Percentiles rank a stretch among this genome's conserved stretches.
Conservation (phyloP, 1,140 invertebrate genomes). For the Saccostrea glomerata region DNA sequence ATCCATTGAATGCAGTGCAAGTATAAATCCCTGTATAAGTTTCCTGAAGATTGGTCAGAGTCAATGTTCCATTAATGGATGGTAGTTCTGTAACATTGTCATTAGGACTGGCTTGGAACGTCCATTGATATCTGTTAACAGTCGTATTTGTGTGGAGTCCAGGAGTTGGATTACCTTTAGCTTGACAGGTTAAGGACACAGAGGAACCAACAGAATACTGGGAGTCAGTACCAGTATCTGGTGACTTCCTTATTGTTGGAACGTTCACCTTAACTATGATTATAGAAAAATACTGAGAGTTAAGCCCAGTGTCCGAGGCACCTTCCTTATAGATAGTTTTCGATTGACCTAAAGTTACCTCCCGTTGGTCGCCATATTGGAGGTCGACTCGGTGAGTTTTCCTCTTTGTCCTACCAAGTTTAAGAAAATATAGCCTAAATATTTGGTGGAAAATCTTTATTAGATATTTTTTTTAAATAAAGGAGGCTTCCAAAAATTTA, state of each 20-base stretch:
- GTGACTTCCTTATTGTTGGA: not conserved
- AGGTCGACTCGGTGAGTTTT: too few species aligned
- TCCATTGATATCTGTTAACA: constrained; percentile 13
- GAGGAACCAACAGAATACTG: not conserved
- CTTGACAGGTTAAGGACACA: not conserved
- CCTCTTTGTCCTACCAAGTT: too few species aligned
- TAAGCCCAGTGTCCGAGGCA: too few species aligned
- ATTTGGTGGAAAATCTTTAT: too few species aligned
- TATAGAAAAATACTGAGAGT: not conserved
- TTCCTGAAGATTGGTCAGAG: not conserved
- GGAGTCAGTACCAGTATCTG: not conserved
- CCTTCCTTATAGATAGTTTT: too few species aligned
- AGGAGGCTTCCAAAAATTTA: too few species aligned
- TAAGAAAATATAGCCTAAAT: too few species aligned
- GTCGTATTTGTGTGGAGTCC: not conserved
- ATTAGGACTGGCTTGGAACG: not conserved
- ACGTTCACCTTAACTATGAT: not conserved
- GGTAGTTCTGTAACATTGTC: not conserved
- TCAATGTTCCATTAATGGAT: not conserved
- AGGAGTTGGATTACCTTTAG: constrained; percentile 13
- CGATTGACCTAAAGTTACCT: too few species aligned
- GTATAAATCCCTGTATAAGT: not conserved
- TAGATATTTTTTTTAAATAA: too few species aligned
- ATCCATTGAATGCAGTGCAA: not conserved
- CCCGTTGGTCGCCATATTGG: too few species aligned